Evolutionary conservation across 2,797 vertebrate species (phyloP), one percentile per base, ranked within the genome.

Genomic region (Oophaga sylvatica): DNA sequence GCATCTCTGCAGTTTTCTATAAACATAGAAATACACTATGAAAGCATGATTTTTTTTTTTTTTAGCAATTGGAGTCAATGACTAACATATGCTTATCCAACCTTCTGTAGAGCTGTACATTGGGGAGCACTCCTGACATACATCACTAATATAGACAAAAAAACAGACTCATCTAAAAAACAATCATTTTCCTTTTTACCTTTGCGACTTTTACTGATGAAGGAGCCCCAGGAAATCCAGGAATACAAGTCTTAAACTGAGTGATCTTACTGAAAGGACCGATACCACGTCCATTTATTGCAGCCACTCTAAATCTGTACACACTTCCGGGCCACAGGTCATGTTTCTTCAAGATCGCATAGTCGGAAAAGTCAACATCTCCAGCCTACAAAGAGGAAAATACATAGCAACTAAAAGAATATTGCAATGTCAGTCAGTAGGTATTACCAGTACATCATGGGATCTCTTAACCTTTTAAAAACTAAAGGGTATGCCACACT

Each of bases 181-280:
- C 35, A 41, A 2, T 16, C 17, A 15, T n/a, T 53, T 35, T 35
- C 3, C 13, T 45, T 59, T 53, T 81, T 88, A 99, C 98, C 97
- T 99, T 99, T 84, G 95, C 96, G 87, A 99, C 98, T 92, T 95
- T 97, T 92, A 99, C 97, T 82, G 98, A 96, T 92, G 97, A 98
- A 84, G 98, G 98, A 48, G 98, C 98, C 90, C 98, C 98, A 73
- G 98, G 98, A 93, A 99, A 99, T 84, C 98, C 98, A 0, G 97
- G 97, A 91, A 97, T 97, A 90, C 98, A 99, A 1, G 98, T 99
- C 92, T 99, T 99, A 94, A 99, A 99, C 93, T 98, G 98, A 80
- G 96, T 97, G 83, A 96, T 91, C 60, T 95, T 96, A 93, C 98
- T 98, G 94, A 98, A 99, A 91, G 96, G 95, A 84, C 98, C 97